Conservation (phyloP, 2,113 vertebrate species). For the Brevimyrus niger region DNA sequence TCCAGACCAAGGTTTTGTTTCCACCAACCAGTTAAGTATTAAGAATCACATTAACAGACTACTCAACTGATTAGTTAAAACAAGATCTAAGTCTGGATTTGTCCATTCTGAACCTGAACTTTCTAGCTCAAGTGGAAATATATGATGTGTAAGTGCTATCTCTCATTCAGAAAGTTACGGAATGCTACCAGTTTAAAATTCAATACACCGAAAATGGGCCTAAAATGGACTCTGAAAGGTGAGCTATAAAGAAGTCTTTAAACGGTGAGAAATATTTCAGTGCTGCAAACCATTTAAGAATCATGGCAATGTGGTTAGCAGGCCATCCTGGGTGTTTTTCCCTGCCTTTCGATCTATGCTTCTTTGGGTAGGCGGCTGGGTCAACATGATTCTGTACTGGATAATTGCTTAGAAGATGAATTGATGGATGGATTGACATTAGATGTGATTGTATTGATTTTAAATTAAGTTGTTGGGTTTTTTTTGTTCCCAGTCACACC, state of each 20-base stretch:
- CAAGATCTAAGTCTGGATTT: background rate
- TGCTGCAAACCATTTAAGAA: background rate
- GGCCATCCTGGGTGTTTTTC: background rate
- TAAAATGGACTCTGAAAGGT: conserved; percentile 81
- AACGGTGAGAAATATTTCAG: background rate
- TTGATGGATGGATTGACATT: background rate
- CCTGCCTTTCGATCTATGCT: background rate
- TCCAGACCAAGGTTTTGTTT: background rate
- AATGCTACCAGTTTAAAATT: conserved; percentile 92
- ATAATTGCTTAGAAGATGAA: background rate
- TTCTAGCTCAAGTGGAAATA: background rate
- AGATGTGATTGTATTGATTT: background rate
- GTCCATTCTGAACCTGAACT: background rate
- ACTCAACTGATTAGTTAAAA: background rate
- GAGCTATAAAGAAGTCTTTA: conserved; percentile 23
- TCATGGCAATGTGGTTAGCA: background rate
- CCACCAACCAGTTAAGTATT: background rate
- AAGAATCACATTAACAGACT: background rate
- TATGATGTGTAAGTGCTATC: background rate
- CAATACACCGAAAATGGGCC: conserved; percentile 74
- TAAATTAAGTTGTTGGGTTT: background rate
- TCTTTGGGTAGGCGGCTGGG: background rate
- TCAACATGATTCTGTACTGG: background rate
- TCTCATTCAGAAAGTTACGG: conserved; percentile 78
- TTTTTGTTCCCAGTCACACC: conserved; percentile 44